A percentile compares a stretch with the other conserved stretches of the same genome.
phyloP scores from a whole-genome alignment of 2,797 vertebrate species.

The Darevskia nairensis region DNA sequence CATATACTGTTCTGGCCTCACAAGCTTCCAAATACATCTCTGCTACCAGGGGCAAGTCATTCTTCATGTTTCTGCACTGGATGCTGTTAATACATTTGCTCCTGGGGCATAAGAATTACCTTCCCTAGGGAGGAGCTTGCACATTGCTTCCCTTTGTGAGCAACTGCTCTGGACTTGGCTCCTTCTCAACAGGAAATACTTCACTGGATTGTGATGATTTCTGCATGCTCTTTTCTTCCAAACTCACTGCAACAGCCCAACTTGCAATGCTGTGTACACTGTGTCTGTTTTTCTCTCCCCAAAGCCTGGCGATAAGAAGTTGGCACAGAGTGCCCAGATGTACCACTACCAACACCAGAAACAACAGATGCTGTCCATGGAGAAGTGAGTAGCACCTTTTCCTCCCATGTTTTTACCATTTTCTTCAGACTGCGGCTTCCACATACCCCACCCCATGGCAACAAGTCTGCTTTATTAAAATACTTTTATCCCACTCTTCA shows the following conservation, averaged over 20 bases:
- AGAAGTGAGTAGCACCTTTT: slow-evolving; percentile 84
- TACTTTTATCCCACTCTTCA: too few relatives aligned
- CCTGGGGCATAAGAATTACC: background rate
- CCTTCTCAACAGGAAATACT: background rate
- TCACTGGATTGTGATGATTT: too few relatives aligned
- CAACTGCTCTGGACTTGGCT: background rate
- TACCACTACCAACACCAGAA: slow-evolving; percentile 98
- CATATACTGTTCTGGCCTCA: background rate
- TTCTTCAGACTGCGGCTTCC: too few relatives aligned
- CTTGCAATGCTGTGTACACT: background rate
- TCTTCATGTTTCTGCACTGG: background rate
- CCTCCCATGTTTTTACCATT: too few relatives aligned
- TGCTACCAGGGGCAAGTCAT: too few relatives aligned
- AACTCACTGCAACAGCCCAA: background rate
- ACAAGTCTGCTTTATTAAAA: too few relatives aligned
- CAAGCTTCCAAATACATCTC: background rate
- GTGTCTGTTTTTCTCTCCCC: background rate
- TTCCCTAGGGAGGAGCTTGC: background rate
- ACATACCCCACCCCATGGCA: too few relatives aligned
- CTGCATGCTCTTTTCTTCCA: background rate
- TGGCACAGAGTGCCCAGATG: slow-evolving; percentile 94
- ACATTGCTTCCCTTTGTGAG: background rate
- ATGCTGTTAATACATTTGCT: background rate
- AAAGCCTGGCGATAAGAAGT: slow-evolving; percentile 90
- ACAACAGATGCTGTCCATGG: slow-evolving; percentile 94